These are phyloP conservation scores for Hiodon tergisus DNA, from an alignment of 2,113 vertebrate species.

Conservation along the genomic window DNA sequence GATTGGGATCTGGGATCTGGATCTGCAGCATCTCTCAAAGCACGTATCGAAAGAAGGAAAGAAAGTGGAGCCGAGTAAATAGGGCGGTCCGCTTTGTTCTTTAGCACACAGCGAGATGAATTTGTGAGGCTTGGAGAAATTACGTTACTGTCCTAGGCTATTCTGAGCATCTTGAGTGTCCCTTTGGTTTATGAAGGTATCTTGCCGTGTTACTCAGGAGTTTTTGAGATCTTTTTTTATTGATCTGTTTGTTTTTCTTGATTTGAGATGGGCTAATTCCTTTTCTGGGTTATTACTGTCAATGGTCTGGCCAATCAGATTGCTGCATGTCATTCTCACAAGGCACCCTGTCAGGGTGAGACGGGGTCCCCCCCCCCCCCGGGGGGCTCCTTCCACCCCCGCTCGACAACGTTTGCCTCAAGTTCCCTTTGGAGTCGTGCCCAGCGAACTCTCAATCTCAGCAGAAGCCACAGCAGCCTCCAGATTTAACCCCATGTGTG, in stretches of 20 bases:
- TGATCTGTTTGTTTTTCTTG: too few species aligned
- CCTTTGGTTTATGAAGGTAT: too few species aligned
- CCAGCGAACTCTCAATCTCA: not conserved
- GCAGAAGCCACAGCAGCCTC: not conserved
- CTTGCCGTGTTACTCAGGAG: too few species aligned
- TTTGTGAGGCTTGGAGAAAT: too few species aligned
- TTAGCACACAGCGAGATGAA: too few species aligned
- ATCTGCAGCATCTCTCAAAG: not conserved
- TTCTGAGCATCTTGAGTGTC: too few species aligned
- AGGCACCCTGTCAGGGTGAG: not conserved
- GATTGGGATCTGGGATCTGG: constrained; percentile 32
- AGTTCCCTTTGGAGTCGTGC: constrained; percentile 16
- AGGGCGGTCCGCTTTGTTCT: too few species aligned
- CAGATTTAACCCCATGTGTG: not conserved
- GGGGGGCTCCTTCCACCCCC: not conserved
- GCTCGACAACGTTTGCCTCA: not conserved
- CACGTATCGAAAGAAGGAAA: not conserved
- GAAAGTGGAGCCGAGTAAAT: not conserved
- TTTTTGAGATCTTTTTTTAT: too few species aligned
- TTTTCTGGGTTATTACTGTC: not conserved
- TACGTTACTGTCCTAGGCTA: too few species aligned
- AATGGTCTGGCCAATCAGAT: not conserved
- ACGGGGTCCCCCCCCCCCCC: not conserved
- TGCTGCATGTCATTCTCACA: too few species aligned
- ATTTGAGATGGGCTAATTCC: too few species aligned